phyloP scores from a whole-genome alignment of 1,140 invertebrate species.

The Palaemon carinicauda region DNA sequence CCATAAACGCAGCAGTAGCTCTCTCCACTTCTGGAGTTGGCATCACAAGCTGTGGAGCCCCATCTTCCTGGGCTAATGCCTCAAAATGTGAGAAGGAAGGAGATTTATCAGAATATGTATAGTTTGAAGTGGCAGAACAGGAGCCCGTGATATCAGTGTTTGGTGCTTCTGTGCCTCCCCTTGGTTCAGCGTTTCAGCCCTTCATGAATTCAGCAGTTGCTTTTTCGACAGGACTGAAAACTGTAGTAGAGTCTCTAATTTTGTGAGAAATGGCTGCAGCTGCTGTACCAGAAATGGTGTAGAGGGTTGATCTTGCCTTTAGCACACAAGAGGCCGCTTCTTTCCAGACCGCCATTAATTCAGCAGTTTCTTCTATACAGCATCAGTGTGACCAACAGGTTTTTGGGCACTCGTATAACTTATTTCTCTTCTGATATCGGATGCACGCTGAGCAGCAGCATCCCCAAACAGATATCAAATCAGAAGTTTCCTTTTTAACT shows the following conservation, averaged over 20 bases:
- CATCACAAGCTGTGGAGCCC: not conserved
- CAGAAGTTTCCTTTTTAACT: too few relatives aligned
- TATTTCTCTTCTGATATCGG: too few relatives aligned
- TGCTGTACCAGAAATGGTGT: not conserved
- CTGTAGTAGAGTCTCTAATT: not conserved
- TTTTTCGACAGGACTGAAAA: not conserved
- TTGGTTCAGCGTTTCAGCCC: not conserved
- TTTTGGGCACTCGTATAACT: too few relatives aligned
- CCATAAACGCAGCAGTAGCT: slow-evolving; percentile 26
- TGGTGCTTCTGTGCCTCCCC: slow-evolving; percentile 7
- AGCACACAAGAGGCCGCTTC: too few relatives aligned
- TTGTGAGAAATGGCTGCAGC: not conserved
- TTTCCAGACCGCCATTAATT: too few relatives aligned
- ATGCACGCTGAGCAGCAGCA: not conserved
- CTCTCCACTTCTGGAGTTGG: slow-evolving; percentile 13
- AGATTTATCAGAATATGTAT: not conserved
- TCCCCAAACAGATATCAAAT: too few relatives aligned
- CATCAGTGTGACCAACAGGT: too few relatives aligned
- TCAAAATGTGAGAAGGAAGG: too few relatives aligned
- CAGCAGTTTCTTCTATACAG: too few relatives aligned
- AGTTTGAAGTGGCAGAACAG: not conserved
- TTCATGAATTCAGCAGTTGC: slow-evolving; percentile 13
- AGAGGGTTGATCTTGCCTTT: not conserved
- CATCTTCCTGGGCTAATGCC: too few relatives aligned
- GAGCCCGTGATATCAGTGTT: too few relatives aligned